A percentile compares a stretch with the other conserved stretches of the same genome.
Conservation (phyloP, 2,888 invertebrate species). For the Bedellia somnulentella region DNA sequence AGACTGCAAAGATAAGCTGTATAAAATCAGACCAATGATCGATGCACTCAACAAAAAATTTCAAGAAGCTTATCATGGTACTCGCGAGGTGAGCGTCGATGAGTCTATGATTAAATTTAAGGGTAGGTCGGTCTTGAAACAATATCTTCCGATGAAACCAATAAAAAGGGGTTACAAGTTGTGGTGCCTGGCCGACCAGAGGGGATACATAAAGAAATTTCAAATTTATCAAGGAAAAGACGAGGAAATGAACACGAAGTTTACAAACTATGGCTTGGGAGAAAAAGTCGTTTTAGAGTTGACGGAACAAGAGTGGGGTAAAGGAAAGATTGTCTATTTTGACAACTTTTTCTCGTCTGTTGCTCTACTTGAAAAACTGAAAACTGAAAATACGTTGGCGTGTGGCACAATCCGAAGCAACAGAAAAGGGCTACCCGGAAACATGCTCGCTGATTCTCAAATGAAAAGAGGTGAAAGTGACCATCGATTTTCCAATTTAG, state of each 20-base stretch:
- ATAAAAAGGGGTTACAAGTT: conserved; percentile 18
- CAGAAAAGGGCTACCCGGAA: conserved; percentile 9
- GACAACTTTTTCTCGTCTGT: conserved; percentile 13
- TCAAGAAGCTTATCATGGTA: conserved; percentile 8
- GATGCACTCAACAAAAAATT: conserved; percentile 6
- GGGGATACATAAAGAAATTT: conserved; percentile 6
- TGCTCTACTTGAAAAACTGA: conserved; percentile 13
- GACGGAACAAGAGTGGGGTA: conserved; percentile 11
- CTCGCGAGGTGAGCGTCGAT: conserved; percentile 13
- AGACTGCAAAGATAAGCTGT: conserved; percentile 2
- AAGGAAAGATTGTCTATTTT: conserved; percentile 11
- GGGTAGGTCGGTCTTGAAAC: conserved; percentile 14
- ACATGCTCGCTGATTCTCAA: conserved; percentile 11
- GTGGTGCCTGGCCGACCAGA: conserved; percentile 11
- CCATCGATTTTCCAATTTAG: conserved; percentile 12
- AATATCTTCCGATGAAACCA: conserved; percentile 19
- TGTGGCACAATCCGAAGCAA: conserved; percentile 1
- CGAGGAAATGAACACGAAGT: conserved; percentile 11
- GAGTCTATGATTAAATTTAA: conserved; percentile 15
- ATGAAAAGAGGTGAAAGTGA: conserved; percentile 10
- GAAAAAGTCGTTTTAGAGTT: conserved; percentile 11
- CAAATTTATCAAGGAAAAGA: conserved; percentile 12
- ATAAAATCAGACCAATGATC: conserved; percentile 3
- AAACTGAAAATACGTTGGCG: conserved; percentile 3
- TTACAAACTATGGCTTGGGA: conserved; percentile 8